Evolutionary conservation across 2,797 vertebrate species (phyloP), one percentile per base, ranked within the genome.

Genomic region (Corythornis leucogaster): DNA sequence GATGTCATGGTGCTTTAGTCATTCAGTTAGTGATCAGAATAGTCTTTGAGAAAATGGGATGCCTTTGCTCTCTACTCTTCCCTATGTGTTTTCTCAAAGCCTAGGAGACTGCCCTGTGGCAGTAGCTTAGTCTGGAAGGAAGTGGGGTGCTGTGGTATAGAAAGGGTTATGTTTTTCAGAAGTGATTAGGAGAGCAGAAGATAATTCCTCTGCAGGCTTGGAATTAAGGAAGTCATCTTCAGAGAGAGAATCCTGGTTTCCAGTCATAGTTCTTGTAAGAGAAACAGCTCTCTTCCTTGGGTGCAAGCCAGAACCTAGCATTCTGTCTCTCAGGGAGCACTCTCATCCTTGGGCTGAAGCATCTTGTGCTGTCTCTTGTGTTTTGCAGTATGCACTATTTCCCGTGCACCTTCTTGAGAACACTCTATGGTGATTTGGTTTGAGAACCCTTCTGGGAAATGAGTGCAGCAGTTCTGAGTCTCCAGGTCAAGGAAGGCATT

Each of bases 361-460:
- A 50, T 79, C 21, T 79, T 19, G 3, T 24, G 46, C 31, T 40
- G 21, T 74, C 71, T 80, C 54, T 59, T 62, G 35, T 76, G 85
- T 79, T 94, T 82, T 83, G 75, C 67, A 66, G 10, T 46, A 54
- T 19, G 16, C 20, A 18, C 53, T 25, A 33, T 87, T 87, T 93
- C 48, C 74, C 2, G 2, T 58, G 78, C 25, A 40, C 40, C 57
- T 89, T 55, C 35, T 35, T 45, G 80, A 96, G 80, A 79, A 66
- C 67, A n/a, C 75, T 25, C 15, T 2, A 3, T 25, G 53, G 20
- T 1, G 2, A 75, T 79, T 59, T 55, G 25, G 26, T 71, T 82
- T 61, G 68, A 89, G 81, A 92, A 70, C 28, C 16, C 64, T 80
- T 85, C 71, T 85, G 75, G 81, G 91, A 94, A 90, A 80, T 42